Evolutionary conservation across 2,113 vertebrate genomes (phyloP).

Genomic region (Phodopus roborovskii): DNA sequence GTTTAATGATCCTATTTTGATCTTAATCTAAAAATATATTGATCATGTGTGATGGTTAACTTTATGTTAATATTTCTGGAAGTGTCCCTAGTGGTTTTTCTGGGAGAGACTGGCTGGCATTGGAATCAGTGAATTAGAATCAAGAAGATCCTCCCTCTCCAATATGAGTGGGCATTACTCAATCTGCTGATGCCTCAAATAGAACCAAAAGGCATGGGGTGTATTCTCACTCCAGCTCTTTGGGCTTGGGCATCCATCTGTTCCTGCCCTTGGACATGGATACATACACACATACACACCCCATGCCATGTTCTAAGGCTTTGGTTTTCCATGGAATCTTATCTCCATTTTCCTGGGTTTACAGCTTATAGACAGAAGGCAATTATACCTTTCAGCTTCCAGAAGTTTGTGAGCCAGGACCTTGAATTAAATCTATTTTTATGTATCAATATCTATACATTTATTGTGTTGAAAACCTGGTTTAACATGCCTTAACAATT

Average conservation of each 20-base stretch:
- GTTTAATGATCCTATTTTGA: slow-evolving; percentile 28
- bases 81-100: not conserved
- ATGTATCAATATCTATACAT: not conserved
- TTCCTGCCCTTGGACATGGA: not conserved
- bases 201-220: not conserved
- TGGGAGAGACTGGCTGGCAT: not conserved
- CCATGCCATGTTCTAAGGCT: not conserved
- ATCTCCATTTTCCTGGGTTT: too few relatives aligned
- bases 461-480: not conserved
- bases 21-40: slow-evolving; percentile 32
- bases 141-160: not conserved
- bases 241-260: not conserved
- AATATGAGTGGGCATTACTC: not conserved
- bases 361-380: not conserved
- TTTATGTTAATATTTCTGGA: slow-evolving; percentile 5
- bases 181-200: slow-evolving; percentile 27
- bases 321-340: not conserved
- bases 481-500: not conserved
- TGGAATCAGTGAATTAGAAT: not conserved
- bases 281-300: not conserved
- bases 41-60: not conserved
- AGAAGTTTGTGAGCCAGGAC: not conserved
- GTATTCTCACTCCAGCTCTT: not conserved
- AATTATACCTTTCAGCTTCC: not conserved
- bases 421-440: not conserved